These are phyloP conservation scores for Pharmacophagus antenor DNA, from an alignment of 2,888 invertebrate species.

Conservation along the genomic window DNA sequence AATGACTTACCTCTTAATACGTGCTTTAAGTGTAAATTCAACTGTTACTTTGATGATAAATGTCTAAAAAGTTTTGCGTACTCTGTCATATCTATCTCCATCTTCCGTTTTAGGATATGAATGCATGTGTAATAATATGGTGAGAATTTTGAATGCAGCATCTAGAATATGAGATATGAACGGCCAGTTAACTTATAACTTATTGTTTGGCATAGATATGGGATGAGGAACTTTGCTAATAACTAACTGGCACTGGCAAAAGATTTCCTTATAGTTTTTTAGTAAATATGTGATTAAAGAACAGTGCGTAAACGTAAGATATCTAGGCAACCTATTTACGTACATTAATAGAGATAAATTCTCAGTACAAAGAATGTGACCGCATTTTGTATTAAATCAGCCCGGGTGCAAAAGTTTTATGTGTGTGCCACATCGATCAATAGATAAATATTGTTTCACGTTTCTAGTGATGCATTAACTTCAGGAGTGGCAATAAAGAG, in stretches of 20 bases:
- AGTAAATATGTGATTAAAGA: neutral
- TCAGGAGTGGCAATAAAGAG: conserved; percentile 15
- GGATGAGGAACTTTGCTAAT: neutral
- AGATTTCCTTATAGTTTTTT: neutral
- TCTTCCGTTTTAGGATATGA: neutral
- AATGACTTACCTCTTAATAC: conserved; percentile 4
- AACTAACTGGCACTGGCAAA: neutral
- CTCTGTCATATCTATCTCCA: neutral
- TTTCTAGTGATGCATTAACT: conserved; percentile 10
- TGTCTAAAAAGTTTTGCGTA: neutral
- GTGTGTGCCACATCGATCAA: conserved; percentile 3
- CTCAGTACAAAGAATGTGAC: neutral
- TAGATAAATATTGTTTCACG: conserved; percentile 6
- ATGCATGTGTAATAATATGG: conserved; percentile 2
- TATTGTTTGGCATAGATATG: neutral
- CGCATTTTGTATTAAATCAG: conserved; percentile 1
- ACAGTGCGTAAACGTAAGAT: neutral
- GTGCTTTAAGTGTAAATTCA: neutral
- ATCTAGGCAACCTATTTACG: conserved; percentile 4
- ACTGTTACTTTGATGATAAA: neutral
- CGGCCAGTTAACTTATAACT: no score
- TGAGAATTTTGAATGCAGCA: neutral
- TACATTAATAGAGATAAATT: conserved; percentile 1
- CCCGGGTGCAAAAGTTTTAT: neutral
- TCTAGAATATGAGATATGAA: neutral